Conservation (phyloP, 2,888 invertebrate species). For the Caenorhabditis virilis region DNA sequence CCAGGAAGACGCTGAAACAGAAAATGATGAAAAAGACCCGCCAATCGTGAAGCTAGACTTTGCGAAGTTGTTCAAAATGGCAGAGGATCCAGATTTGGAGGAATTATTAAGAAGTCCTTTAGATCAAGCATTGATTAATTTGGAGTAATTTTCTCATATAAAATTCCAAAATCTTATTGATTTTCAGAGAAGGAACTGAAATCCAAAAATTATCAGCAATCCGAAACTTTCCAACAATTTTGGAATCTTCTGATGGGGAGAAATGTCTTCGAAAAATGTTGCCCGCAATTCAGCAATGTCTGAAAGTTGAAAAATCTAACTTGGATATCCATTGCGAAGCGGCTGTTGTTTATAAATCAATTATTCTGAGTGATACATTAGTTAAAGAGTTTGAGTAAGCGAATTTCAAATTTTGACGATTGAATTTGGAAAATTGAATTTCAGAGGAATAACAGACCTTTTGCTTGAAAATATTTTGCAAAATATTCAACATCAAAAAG, state of each 20-base stretch:
- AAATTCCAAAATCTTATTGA: conserved; percentile 1
- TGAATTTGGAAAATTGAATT: conserved; percentile 6
- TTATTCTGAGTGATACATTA: conserved; percentile 54
- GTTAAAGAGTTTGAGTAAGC: conserved; percentile 44
- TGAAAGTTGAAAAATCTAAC: conserved; percentile 51
- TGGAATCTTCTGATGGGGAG: conserved; percentile 53
- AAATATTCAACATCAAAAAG: conserved; percentile 59
- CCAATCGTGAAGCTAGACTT: conserved; percentile 41
- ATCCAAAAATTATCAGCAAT: conserved; percentile 56
- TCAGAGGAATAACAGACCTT: conserved; percentile 51
- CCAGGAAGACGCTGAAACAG: conserved; percentile 19
- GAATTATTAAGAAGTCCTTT: conserved; percentile 41
- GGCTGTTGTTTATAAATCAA: conserved; percentile 61
- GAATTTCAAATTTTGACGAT: not conserved
- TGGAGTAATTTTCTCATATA: conserved; percentile 8
- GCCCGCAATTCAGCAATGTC: conserved; percentile 48
- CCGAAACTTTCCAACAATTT: conserved; percentile 52
- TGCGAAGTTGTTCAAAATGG: conserved; percentile 49
- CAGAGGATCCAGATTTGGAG: conserved; percentile 51
- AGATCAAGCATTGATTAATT: conserved; percentile 36
- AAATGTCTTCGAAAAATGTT: conserved; percentile 52
- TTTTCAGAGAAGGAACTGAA: conserved; percentile 54
- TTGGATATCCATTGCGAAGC: conserved; percentile 65
- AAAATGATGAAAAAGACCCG: conserved; percentile 32
- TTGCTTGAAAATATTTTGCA: conserved; percentile 56